Percentiles rank a stretch among this genome's conserved stretches.
phyloP scores from a whole-genome alignment of 2,888 invertebrate genomes.

The Lepidochitona cinerea region DNA sequence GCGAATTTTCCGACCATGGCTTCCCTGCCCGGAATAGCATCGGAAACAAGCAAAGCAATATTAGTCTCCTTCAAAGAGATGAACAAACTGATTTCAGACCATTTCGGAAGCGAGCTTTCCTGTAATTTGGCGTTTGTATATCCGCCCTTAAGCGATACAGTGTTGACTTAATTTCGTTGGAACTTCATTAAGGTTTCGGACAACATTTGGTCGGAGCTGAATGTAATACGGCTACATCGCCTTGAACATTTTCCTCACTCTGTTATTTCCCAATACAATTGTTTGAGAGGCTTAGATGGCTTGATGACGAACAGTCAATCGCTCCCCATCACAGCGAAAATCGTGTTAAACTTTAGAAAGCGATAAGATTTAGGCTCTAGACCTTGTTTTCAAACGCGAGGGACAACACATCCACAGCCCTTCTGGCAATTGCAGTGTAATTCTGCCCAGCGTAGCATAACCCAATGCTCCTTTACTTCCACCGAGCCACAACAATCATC shows the following conservation, averaged over 20 bases:
- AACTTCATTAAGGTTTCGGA: constrained; percentile 6
- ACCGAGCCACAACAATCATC: constrained; percentile 5
- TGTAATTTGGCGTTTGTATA: constrained; percentile 13
- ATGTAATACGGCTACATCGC: background rate
- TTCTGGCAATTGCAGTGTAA: background rate
- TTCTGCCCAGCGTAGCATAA: background rate
- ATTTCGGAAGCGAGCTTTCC: constrained; percentile 9
- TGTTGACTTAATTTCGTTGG: constrained; percentile 11
- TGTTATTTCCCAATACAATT: no score
- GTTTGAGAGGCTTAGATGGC: no score
- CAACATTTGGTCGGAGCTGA: background rate
- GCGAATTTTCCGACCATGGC: background rate
- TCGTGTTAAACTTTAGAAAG: background rate
- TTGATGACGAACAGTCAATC: no score
- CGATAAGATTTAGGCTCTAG: constrained; percentile 2
- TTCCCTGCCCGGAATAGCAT: constrained; percentile 5
- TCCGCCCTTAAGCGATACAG: constrained; percentile 9
- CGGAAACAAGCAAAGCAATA: constrained; percentile 8
- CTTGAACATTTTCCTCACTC: background rate
- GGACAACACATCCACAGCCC: background rate
- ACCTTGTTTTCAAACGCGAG: background rate
- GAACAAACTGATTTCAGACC: constrained; percentile 10
- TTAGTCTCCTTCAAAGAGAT: constrained; percentile 9
- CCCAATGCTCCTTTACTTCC: background rate
- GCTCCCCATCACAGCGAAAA: background rate